Evolutionary conservation across 53 echinoderm and acorn worm species (phyloP), one percentile per base, ranked within the genome.

Genomic region (Paracentrotus lividus): DNA sequence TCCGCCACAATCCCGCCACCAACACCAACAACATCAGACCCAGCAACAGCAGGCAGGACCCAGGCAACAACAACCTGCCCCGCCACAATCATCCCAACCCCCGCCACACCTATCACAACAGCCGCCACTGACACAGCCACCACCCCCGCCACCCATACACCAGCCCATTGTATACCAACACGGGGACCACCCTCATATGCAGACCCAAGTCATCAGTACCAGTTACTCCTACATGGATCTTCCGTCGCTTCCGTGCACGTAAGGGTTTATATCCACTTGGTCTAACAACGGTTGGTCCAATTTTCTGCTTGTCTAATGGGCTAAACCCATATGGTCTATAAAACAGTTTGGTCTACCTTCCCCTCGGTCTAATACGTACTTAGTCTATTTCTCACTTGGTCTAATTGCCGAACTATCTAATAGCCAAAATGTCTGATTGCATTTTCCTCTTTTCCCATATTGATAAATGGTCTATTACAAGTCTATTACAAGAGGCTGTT

Each of bases 211-310:
- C 24, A 31, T 91, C 34, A 49, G 29, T 21, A 20, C 49, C 24
- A 91, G 29, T 26, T 91, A 91, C 54, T 4, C 91, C 36, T 91
- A 91, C 24, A 91, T 91, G 76, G 91, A 91, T 53, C 76, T 91
- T 53, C 91, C 91, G 3, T 33, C 91, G 2, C 76, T 91, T 2
- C 38, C 91, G 1, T 91, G 91, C 27, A 53, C 72, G n/a, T n/a
- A n/a, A n/a, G n/a, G n/a, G n/a, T n/a, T n/a, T n/a, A n/a, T n/a
- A n/a, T n/a, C n/a, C n/a, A n/a, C n/a, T n/a, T n/a, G n/a, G n/a
- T n/a, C n/a, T n/a, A n/a, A n/a, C n/a, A n/a, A n/a, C n/a, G n/a
- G n/a, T n/a, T n/a, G n/a, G n/a, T n/a, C n/a, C n/a, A n/a, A n/a
- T n/a, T n/a, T n/a, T n/a, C n/a, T n/a, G n/a, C n/a, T n/a, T n/a